Percentiles rank a stretch among this genome's conserved stretches.
These are phyloP conservation scores for Nycteola revayana DNA, from an alignment of 2,888 invertebrate genomes.

Conservation along the genomic window DNA sequence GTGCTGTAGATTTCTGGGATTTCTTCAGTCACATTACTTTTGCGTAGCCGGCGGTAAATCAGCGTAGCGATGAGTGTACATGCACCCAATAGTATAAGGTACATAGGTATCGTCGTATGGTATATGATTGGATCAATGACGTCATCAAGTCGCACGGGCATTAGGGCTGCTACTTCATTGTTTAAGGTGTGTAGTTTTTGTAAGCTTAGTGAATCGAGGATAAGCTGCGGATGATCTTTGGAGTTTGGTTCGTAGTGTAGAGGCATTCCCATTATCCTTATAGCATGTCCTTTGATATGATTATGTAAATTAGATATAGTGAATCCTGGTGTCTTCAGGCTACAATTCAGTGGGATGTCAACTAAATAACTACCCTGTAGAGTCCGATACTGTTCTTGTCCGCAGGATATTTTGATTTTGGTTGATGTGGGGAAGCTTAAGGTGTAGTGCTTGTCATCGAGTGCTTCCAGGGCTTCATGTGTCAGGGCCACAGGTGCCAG, in stretches of 20 bases:
- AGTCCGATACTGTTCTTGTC: neutral
- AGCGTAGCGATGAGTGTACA: neutral
- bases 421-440: slow-evolving; percentile 1
- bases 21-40: too few species aligned
- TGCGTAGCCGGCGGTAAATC: too few species aligned
- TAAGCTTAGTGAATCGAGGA: neutral
- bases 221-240: neutral
- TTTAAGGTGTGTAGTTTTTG: neutral
- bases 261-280: slow-evolving; percentile 1
- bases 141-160: too few species aligned
- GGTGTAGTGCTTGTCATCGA: slow-evolving; percentile 7
- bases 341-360: neutral
- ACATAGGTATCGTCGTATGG: too few species aligned
- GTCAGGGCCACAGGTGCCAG: neutral
- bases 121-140: too few species aligned
- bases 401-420: slow-evolving; percentile 2
- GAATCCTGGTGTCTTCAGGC: neutral
- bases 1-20: too few species aligned
- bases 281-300: neutral
- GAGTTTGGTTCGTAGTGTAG: neutral
- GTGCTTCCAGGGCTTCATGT: slow-evolving; percentile 2
- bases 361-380: neutral
- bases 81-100: neutral
- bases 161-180: neutral
- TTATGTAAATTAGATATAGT: neutral